phyloP scores from a whole-genome alignment of 1,140 invertebrate genomes.

The Bombus turneri region DNA sequence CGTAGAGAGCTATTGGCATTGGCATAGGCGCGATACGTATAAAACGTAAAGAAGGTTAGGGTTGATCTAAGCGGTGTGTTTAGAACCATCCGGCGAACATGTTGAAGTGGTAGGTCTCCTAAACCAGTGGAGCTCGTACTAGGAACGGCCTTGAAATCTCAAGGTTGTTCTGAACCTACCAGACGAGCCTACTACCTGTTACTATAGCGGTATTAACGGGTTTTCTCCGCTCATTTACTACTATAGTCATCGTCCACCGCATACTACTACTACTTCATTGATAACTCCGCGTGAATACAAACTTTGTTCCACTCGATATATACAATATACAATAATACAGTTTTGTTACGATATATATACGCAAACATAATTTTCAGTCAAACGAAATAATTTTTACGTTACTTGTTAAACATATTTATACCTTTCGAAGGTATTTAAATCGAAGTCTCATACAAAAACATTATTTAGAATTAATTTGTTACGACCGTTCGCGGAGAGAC shows the following conservation, averaged over 20 bases:
- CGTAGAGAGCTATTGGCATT: background rate
- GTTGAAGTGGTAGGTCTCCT: slow-evolving; percentile 62
- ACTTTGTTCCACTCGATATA: too few species aligned
- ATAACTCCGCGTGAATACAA: background rate
- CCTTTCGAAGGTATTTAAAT: too few species aligned
- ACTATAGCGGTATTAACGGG: background rate
- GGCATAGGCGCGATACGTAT: too few species aligned
- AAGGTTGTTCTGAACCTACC: slow-evolving; percentile 61
- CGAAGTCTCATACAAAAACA: rapidly evolving
- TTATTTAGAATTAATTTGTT: too few species aligned
- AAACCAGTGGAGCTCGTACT: slow-evolving; percentile 50
- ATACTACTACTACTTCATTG: background rate
- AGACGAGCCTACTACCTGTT: slow-evolving; percentile 50
- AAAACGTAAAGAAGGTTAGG: slow-evolving; percentile 62
- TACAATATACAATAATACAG: too few species aligned
- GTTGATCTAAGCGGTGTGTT: slow-evolving; percentile 70
- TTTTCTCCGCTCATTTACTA: slow-evolving; percentile 10
- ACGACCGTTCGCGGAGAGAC: too few species aligned
- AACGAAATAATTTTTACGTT: too few species aligned
- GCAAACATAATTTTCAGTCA: too few species aligned
- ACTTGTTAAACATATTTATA: too few species aligned
- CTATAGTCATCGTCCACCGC: background rate
- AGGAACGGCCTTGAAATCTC: slow-evolving; percentile 58
- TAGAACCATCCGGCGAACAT: slow-evolving; percentile 77
- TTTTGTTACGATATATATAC: too few species aligned